Conservation (phyloP, 1,140 invertebrate genomes). For the Hylaeus anthracinus region DNA sequence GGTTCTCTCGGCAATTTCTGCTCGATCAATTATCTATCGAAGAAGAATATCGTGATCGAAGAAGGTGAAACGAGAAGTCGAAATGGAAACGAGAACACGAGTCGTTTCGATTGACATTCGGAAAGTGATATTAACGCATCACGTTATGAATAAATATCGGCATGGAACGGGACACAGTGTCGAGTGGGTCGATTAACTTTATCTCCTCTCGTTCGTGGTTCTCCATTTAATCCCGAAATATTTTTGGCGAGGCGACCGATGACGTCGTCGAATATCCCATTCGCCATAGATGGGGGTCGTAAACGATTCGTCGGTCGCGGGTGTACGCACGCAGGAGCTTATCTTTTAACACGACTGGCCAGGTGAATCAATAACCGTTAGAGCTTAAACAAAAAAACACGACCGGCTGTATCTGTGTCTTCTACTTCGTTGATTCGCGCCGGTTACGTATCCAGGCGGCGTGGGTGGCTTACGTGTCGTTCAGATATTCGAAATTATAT, state of each 20-base stretch:
- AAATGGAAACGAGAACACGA: background rate
- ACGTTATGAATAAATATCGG: background rate
- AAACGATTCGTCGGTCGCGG: slow-evolving; percentile 30
- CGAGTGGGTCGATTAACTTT: background rate
- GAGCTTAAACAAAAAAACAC: slow-evolving; percentile 34
- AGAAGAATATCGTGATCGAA: too few relatives aligned
- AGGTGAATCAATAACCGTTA: slow-evolving; percentile 55
- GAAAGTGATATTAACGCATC: background rate
- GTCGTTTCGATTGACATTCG: background rate
- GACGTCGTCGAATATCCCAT: background rate
- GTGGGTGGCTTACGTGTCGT: slow-evolving; percentile 44
- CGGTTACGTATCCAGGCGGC: slow-evolving; percentile 22
- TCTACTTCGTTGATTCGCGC: slow-evolving; percentile 46
- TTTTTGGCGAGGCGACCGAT: slow-evolving; percentile 26
- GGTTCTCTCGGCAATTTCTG: too few relatives aligned
- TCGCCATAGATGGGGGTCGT: slow-evolving; percentile 9
- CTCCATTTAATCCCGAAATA: slow-evolving; percentile 14
- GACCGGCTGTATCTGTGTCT: slow-evolving; percentile 40
- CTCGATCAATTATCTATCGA: too few relatives aligned
- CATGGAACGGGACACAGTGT: background rate
- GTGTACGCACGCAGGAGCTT: slow-evolving; percentile 34
- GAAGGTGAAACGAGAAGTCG: too few relatives aligned
- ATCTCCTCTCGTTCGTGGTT: background rate
- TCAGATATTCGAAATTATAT: slow-evolving; percentile 50
- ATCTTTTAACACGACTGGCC: slow-evolving; percentile 59